These are phyloP conservation scores for Kryphioiulus occultus DNA, from an alignment of 2,888 invertebrate species.

Conservation along the genomic window DNA sequence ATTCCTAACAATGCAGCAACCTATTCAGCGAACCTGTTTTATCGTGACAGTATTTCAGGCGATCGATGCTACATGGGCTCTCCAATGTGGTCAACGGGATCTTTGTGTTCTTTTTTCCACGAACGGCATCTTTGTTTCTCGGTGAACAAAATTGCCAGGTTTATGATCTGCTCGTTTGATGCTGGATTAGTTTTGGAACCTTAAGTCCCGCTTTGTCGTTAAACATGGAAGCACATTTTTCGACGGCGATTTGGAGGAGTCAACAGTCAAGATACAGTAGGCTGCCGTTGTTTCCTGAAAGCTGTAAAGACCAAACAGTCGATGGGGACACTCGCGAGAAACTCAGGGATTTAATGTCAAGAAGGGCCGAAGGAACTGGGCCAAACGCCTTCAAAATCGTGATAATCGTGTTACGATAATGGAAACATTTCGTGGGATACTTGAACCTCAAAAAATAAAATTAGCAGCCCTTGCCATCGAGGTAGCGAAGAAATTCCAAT, in stretches of 20 bases:
- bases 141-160: neutral
- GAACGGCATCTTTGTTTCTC: neutral
- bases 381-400: neutral
- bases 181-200: neutral
- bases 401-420: too few relatives aligned
- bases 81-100: neutral
- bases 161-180: neutral
- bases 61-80: neutral
- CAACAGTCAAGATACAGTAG: neutral
- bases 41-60: neutral
- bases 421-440: too few relatives aligned
- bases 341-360: neutral
- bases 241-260: neutral
- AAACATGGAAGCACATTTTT: neutral
- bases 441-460: too few relatives aligned
- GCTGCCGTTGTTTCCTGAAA: slow-evolving; percentile 5
- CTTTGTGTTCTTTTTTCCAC: neutral
- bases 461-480: too few relatives aligned
- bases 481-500: too few relatives aligned
- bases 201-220: neutral
- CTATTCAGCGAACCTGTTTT: neutral
- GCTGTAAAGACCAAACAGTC: neutral
- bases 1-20: neutral
- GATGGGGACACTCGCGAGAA: neutral
- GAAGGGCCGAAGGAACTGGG: neutral